phyloP scores from a whole-genome alignment of 2,888 invertebrate species.

The Lithodes maja region DNA sequence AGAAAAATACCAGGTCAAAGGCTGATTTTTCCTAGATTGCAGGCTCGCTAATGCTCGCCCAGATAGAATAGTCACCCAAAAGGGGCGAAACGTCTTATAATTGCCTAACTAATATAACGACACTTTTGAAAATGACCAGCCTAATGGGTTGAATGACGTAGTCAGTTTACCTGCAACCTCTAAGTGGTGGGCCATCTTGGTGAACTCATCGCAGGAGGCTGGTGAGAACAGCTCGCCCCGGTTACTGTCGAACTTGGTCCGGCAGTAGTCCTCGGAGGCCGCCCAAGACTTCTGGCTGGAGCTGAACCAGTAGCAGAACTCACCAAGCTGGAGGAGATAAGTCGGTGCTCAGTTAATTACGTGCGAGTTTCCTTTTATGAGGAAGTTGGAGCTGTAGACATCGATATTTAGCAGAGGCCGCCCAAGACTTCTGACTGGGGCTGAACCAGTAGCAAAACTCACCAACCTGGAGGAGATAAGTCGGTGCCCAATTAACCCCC shows the following conservation, averaged over 20 bases:
- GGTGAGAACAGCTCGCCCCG: neutral
- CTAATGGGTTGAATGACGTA: neutral
- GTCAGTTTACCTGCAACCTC: conserved; percentile 4
- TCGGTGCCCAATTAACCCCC: too few species aligned
- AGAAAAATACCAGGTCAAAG: too few species aligned
- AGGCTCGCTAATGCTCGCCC: too few species aligned
- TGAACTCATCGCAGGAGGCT: neutral
- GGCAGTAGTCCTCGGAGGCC: neutral
- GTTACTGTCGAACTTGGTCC: neutral
- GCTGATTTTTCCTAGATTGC: too few species aligned
- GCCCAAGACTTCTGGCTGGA: conserved; percentile 5
- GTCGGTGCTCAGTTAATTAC: too few species aligned
- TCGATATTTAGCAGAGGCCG: neutral
- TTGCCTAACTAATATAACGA: too few species aligned
- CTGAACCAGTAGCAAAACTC: conserved; percentile 43
- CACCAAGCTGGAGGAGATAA: conserved; percentile 8
- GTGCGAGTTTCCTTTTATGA: too few species aligned
- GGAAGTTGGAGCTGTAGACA: too few species aligned
- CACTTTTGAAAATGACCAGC: neutral
- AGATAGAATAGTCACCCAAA: too few species aligned
- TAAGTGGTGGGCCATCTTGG: neutral
- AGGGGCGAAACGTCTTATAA: too few species aligned
- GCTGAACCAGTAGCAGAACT: conserved; percentile 44
- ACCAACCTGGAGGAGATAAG: conserved; percentile 13
- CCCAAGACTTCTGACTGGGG: conserved; percentile 6